A percentile compares a stretch with the other conserved stretches of the same genome.
Conservation (phyloP, 2,888 invertebrate species). For the Portevinia maculata region DNA sequence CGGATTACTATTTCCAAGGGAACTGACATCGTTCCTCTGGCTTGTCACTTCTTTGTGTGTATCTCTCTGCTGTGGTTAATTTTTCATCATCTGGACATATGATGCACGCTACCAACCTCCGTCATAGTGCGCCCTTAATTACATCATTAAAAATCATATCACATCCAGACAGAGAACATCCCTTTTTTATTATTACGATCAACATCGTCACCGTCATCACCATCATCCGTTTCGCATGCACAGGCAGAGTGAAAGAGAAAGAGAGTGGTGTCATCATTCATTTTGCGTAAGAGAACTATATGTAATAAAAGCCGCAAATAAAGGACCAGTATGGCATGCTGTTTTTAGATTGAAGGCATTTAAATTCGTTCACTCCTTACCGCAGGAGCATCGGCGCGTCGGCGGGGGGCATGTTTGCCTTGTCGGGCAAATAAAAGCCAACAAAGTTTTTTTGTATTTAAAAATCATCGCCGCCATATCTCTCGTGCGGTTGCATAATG, state of each 20-base stretch:
- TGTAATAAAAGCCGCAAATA: conserved; percentile 66
- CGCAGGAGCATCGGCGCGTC: too few relatives aligned
- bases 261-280: conserved; percentile 43
- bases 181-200: conserved; percentile 44
- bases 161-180: conserved; percentile 62
- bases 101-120: conserved; percentile 63
- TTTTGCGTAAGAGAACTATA: conserved; percentile 54
- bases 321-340: conserved; percentile 14
- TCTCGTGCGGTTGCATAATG: conserved; percentile 61
- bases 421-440: conserved; percentile 55
- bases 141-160: conserved; percentile 74
- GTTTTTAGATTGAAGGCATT: conserved; percentile 8
- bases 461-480: conserved; percentile 41
- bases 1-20: conserved; percentile 74
- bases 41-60: neutral
- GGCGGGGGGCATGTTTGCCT: conserved; percentile 29
- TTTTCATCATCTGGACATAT: conserved; percentile 72
- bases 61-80: conserved; percentile 35
- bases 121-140: conserved; percentile 63
- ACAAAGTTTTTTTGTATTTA: conserved; percentile 42
- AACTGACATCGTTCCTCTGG: conserved; percentile 33
- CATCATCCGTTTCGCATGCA: neutral
- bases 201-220: conserved; percentile 34
- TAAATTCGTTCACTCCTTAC: too few relatives aligned
- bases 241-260: neutral